These are phyloP conservation scores for Poeciliopsis paucimaculata DNA, from an alignment of 2,797 vertebrate genomes.

Conservation along the genomic window DNA sequence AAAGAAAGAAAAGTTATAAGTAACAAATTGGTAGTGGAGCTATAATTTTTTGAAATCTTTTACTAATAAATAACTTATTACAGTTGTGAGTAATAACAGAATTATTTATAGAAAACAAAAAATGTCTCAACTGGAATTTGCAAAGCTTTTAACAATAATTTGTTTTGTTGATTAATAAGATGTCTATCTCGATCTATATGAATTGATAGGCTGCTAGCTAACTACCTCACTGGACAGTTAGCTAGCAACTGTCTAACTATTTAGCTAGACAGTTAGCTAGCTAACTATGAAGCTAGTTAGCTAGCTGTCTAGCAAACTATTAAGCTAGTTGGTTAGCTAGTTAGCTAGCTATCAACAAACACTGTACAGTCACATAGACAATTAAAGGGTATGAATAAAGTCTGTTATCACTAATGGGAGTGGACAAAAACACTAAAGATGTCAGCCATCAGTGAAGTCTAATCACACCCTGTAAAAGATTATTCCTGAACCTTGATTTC, in stretches of 20 bases:
- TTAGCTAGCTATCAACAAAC: too few species aligned
- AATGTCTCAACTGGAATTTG: not conserved
- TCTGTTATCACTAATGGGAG: not conserved
- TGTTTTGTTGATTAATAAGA: not conserved
- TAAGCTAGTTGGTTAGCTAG: too few species aligned
- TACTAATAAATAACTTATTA: not conserved
- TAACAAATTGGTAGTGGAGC: not conserved
- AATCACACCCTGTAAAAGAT: not conserved
- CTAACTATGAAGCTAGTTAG: too few species aligned
- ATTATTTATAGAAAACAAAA: not conserved
- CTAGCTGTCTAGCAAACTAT: too few species aligned
- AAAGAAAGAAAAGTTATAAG: not conserved
- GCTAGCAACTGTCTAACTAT: too few species aligned
- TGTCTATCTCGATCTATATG: too few species aligned
- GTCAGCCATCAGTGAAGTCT: not conserved
- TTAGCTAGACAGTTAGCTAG: too few species aligned
- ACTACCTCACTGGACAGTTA: too few species aligned
- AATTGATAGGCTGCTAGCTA: too few species aligned
- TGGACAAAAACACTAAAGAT: not conserved
- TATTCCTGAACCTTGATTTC: conserved; percentile 89
- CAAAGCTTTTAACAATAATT: not conserved
- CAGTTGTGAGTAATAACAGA: not conserved
- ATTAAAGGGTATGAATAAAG: not conserved
- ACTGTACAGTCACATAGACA: not conserved
- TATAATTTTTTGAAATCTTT: not conserved